Conservation (phyloP, 2,113 vertebrate species). For the Puntigrus tetrazona region DNA sequence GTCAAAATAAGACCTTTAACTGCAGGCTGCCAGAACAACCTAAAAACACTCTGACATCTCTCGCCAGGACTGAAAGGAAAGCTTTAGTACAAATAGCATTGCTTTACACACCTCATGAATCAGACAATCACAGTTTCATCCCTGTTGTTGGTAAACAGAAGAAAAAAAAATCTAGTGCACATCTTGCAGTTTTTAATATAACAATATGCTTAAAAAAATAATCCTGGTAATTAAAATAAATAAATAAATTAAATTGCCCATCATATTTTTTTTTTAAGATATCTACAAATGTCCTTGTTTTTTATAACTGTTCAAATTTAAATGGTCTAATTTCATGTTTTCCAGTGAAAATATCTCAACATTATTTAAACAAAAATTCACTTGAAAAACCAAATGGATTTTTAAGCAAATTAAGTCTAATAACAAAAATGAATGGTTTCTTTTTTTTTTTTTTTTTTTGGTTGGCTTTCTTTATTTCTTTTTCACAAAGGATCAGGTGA, state of each 20-base stretch:
- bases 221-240: no score
- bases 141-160: neutral
- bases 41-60: conserved; percentile 66
- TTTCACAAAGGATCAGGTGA: neutral
- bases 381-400: no score
- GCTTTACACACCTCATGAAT: conserved; percentile 17
- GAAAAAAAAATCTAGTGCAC: neutral
- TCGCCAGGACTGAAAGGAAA: conserved; percentile 58
- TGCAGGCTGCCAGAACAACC: conserved; percentile 71
- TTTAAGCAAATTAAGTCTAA: no score
- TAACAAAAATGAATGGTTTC: no score
- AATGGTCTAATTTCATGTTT: neutral
- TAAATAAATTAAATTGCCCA: no score
- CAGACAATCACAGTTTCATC: neutral
- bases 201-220: no score
- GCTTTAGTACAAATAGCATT: conserved; percentile 43
- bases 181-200: neutral
- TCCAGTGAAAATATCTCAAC: neutral
- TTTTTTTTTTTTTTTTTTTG: no score
- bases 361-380: neutral
- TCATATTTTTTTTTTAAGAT: no score
- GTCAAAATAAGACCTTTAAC: conserved; percentile 75
- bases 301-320: neutral
- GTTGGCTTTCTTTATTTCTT: neutral
- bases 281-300: neutral